Conservation (phyloP, 2,888 invertebrate species). For the Pelosia muscerda region DNA sequence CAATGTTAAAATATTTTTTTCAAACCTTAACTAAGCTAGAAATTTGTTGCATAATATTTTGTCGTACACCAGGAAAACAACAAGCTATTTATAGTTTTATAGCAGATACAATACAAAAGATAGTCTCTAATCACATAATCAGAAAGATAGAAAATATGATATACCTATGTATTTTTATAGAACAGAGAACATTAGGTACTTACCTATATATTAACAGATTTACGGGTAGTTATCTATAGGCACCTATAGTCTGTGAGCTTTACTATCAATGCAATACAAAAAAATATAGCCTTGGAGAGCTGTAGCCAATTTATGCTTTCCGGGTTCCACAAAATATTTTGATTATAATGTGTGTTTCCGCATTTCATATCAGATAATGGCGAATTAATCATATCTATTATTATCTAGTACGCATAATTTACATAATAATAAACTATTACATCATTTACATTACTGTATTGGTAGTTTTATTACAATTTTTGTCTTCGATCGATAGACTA, state of each 20-base stretch:
- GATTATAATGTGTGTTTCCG: slow-evolving; percentile 5
- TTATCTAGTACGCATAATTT: not conserved
- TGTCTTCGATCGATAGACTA: not conserved
- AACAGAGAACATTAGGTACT: not conserved
- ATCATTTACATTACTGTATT: not conserved
- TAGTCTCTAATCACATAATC: not conserved
- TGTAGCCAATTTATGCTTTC: not conserved
- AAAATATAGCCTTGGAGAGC: slow-evolving; percentile 1
- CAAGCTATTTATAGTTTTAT: not conserved
- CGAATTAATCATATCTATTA: not conserved
- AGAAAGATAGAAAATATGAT: not conserved
- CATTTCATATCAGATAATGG: not conserved
- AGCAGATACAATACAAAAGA: not conserved
- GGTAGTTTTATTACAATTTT: not conserved
- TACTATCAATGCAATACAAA: slow-evolving; percentile 1
- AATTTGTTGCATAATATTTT: not conserved
- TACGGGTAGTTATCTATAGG: not conserved
- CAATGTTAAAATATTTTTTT: too few species aligned
- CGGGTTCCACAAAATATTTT: slow-evolving; percentile 2
- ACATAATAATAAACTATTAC: slow-evolving; percentile 1
- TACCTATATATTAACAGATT: not conserved
- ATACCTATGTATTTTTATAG: not conserved
- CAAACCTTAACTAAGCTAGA: too few species aligned
- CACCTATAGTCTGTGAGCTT: not conserved
- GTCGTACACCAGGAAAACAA: not conserved